phyloP scores from a whole-genome alignment of 1,140 invertebrate species.

The Tetramorium alpestre region DNA sequence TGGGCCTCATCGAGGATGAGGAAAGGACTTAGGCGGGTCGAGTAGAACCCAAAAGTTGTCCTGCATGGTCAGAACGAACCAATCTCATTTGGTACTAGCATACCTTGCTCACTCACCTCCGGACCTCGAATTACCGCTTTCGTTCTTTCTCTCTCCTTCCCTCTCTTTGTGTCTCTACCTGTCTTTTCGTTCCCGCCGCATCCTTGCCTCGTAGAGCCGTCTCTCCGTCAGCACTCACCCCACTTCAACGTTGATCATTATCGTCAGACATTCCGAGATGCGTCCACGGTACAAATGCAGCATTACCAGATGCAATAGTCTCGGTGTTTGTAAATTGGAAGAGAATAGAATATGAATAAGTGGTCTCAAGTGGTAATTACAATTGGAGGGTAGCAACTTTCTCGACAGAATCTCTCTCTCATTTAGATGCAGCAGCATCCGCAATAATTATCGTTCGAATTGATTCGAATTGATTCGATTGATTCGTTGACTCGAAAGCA shows the following conservation, averaged over 20 bases:
- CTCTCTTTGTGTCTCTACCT: not conserved
- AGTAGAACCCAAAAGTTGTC: conserved; percentile 71
- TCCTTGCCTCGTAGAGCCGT: conserved; percentile 36
- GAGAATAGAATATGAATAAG: conserved; percentile 27
- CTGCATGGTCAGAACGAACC: conserved; percentile 62
- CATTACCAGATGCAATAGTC: conserved; percentile 45
- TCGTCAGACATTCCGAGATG: conserved; percentile 72
- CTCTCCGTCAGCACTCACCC: conserved; percentile 51
- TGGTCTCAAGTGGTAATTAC: not conserved
- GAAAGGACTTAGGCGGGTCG: conserved; percentile 65
- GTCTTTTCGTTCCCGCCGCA: not conserved
- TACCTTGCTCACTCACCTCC: conserved; percentile 71
- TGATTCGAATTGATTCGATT: not conserved
- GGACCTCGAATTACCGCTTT: conserved; percentile 69
- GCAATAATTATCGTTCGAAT: not conserved
- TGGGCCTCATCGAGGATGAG: conserved; percentile 60
- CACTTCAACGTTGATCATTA: conserved; percentile 71
- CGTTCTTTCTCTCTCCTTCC: not conserved
- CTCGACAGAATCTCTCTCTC: not conserved
- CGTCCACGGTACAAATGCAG: conserved; percentile 66
- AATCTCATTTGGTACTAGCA: conserved; percentile 76
- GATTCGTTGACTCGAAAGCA: not conserved
- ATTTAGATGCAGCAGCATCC: not conserved
- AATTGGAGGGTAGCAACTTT: not conserved
- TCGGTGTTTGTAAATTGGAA: conserved; percentile 25